phyloP scores from a whole-genome alignment of 1,140 invertebrate species.

The Brachionus koreanus region DNA sequence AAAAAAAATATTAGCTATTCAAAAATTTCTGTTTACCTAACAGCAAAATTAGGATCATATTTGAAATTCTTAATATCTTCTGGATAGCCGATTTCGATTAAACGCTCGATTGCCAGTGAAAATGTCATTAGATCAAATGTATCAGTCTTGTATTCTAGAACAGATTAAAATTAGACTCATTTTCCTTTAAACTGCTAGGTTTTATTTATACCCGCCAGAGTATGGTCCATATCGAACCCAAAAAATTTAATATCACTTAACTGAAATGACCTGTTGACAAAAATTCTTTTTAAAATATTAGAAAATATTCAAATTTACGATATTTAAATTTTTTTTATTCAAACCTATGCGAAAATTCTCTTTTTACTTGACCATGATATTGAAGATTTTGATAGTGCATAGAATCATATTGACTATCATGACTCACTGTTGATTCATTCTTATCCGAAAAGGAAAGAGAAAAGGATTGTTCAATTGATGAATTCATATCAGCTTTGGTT shows the following conservation, averaged over 20 bases:
- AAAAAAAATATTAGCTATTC: neutral
- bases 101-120: slow-evolving; percentile 80
- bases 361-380: slow-evolving; percentile 38
- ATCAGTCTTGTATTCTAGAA: slow-evolving; percentile 85
- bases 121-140: slow-evolving; percentile 91
- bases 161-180: neutral
- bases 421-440: neutral
- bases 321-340: neutral
- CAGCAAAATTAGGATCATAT: slow-evolving; percentile 93
- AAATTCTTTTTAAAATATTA: slow-evolving; percentile 61
- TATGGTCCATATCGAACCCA: slow-evolving; percentile 99
- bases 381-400: slow-evolving; percentile 33
- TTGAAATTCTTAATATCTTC: slow-evolving; percentile 84
- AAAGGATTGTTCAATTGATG: neutral
- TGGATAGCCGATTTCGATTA: slow-evolving; percentile 89
- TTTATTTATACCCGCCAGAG: slow-evolving; percentile 66
- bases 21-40: slow-evolving; percentile 65
- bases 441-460: neutral
- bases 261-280: slow-evolving; percentile 93
- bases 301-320: neutral
- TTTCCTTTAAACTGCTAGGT: neutral
- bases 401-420: slow-evolving; percentile 28
- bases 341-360: slow-evolving; percentile 30
- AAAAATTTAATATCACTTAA: slow-evolving; percentile 98
- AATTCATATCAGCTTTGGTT: neutral